Percentiles rank a stretch among this genome's conserved stretches.
Evolutionary conservation across 2,797 vertebrate species (phyloP).

Genomic region (Avahi laniger): DNA sequence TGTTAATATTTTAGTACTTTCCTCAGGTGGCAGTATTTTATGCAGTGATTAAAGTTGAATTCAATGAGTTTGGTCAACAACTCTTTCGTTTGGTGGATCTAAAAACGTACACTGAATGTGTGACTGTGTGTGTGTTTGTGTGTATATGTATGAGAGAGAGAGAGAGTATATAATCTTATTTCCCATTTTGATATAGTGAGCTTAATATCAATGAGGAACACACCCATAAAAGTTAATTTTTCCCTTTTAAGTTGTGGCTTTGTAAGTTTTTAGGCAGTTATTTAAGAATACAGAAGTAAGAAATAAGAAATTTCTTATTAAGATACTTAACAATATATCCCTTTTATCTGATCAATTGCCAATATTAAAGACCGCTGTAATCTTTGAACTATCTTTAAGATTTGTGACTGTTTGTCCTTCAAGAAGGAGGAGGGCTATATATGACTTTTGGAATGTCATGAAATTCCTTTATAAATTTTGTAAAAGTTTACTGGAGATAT

Average conservation of each 20-base stretch:
- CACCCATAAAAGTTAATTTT: not conserved
- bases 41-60: slow-evolving; percentile 7
- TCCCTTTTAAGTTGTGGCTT: slow-evolving; percentile 26
- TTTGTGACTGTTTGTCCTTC: not conserved
- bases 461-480: slow-evolving; percentile 35
- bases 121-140: not conserved
- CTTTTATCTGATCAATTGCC: not conserved
- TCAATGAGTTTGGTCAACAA: not conserved
- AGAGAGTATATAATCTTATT: not conserved
- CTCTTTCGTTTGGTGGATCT: not conserved
- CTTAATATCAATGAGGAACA: not conserved
- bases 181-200: slow-evolving; percentile 1
- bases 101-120: not conserved
- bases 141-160: not conserved
- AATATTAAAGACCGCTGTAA: not conserved
- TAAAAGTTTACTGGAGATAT: slow-evolving; percentile 8
- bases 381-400: slow-evolving; percentile 35
- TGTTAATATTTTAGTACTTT: not conserved
- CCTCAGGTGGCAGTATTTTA: not conserved
- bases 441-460: not conserved
- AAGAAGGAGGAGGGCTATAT: not conserved
- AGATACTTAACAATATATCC: slow-evolving; percentile 14
- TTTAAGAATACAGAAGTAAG: slow-evolving; percentile 36
- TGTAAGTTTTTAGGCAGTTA: not conserved
- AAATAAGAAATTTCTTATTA: slow-evolving; percentile 3